A percentile compares a stretch with the other conserved stretches of the same genome.
phyloP scores from a whole-genome alignment of 2,113 vertebrate genomes.

The Apodemus speciosus region DNA sequence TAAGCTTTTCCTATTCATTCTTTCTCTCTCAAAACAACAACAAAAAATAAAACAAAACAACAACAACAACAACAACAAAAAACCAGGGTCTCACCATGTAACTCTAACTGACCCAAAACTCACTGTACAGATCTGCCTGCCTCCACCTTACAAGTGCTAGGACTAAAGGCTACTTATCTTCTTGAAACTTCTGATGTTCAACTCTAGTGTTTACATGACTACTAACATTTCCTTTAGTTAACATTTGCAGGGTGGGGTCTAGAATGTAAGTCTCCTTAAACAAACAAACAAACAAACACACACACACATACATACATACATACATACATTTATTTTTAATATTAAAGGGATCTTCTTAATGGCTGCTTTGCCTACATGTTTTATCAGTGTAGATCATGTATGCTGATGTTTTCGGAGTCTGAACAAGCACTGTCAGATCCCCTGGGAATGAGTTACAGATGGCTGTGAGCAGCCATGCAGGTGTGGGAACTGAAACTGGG shows the following conservation, averaged over 20 bases:
- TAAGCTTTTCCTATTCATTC: neutral
- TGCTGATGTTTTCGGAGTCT: neutral
- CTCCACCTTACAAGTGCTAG: neutral
- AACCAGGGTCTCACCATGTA: neutral
- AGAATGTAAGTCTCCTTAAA: conserved; percentile 42
- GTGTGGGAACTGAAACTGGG: neutral
- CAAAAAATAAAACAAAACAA: neutral
- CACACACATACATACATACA: neutral
- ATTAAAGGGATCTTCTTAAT: neutral
- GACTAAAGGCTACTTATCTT: neutral
- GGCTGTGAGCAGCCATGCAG: neutral
- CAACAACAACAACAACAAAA: too few species aligned
- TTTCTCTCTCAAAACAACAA: neutral
- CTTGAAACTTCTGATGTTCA: conserved; percentile 43
- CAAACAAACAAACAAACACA: neutral
- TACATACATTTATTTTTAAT: neutral
- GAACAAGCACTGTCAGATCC: neutral
- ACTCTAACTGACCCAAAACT: neutral
- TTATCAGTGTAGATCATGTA: neutral
- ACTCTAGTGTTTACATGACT: conserved; percentile 24
- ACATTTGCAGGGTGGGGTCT: neutral
- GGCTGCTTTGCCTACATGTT: neutral
- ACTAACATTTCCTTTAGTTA: conserved; percentile 18
- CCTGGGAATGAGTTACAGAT: neutral
- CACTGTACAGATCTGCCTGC: neutral